Evolutionary conservation across 1,140 invertebrate species (phyloP).

Genomic region (Coptotermes formosanus): DNA sequence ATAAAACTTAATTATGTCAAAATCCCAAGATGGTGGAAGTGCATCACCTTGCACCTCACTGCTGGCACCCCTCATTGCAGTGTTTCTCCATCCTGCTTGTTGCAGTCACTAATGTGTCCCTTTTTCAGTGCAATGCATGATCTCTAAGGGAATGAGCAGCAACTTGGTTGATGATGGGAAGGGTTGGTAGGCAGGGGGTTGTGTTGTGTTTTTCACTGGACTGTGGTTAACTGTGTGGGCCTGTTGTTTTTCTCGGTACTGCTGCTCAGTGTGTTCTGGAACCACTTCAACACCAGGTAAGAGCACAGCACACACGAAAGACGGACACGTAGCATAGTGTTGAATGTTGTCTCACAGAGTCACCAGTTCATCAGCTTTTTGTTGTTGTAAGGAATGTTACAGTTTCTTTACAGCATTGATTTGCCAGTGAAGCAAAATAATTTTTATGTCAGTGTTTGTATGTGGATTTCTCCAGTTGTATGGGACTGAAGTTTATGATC

Average conservation of each 20-base stretch:
- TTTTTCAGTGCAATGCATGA: not conserved
- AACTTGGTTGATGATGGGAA: not conserved
- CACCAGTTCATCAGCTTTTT: not conserved
- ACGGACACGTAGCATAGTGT: constrained; percentile 4
- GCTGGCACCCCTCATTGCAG: too few relatives aligned
- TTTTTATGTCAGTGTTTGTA: not conserved
- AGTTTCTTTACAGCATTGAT: constrained; percentile 21
- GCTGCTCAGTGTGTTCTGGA: constrained; percentile 89
- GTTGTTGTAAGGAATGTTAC: not conserved
- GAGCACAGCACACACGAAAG: constrained; percentile 46
- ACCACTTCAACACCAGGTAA: constrained; percentile 97
- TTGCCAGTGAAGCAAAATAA: not conserved
- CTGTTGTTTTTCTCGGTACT: constrained; percentile 57
- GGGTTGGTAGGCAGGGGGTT: not conserved
- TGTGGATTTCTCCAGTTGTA: not conserved
- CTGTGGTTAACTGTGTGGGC: constrained; percentile 39
- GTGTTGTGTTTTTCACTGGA: constrained; percentile 18
- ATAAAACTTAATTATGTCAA: too few relatives aligned
- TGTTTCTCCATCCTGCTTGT: not conserved
- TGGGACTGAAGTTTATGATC: constrained; percentile 36
- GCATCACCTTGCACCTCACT: too few relatives aligned
- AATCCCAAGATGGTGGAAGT: too few relatives aligned
- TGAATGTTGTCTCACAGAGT: not conserved
- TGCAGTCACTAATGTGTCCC: not conserved
- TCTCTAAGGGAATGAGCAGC: not conserved